Conservation (phyloP, 1,140 invertebrate genomes). For the Sycobia sp. region DNA sequence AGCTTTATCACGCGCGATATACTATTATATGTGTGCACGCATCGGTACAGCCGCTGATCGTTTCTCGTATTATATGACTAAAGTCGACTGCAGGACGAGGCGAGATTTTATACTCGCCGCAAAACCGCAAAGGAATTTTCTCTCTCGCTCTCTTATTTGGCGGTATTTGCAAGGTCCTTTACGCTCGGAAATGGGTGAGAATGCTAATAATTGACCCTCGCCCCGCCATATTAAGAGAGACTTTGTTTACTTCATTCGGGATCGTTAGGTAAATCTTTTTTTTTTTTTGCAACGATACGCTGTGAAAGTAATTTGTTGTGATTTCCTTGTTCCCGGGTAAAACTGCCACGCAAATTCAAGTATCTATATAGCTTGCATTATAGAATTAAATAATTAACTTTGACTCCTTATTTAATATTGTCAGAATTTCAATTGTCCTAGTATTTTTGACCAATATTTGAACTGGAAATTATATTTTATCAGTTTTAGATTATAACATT, state of each 20-base stretch:
- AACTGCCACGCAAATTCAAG: background rate
- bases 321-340: background rate
- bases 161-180: constrained; percentile 8
- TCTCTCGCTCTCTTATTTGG: background rate
- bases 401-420: background rate
- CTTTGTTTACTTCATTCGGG: background rate
- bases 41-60: background rate
- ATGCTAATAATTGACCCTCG: background rate
- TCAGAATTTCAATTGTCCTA: no score
- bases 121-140: constrained; percentile 2
- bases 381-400: background rate
- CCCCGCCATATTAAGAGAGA: background rate
- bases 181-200: background rate
- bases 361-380: background rate
- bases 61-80: background rate
- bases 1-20: background rate
- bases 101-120: constrained; percentile 1
- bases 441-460: no score
- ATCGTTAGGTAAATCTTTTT: background rate
- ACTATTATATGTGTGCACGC: no score
- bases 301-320: background rate
- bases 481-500: no score
- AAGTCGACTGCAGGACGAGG: background rate
- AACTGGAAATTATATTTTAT: no score
- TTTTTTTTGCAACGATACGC: background rate